Base-by-base conservation (phyloP, 2,888 invertebrate genomes). In the Zygaena filipendulae region DNA sequence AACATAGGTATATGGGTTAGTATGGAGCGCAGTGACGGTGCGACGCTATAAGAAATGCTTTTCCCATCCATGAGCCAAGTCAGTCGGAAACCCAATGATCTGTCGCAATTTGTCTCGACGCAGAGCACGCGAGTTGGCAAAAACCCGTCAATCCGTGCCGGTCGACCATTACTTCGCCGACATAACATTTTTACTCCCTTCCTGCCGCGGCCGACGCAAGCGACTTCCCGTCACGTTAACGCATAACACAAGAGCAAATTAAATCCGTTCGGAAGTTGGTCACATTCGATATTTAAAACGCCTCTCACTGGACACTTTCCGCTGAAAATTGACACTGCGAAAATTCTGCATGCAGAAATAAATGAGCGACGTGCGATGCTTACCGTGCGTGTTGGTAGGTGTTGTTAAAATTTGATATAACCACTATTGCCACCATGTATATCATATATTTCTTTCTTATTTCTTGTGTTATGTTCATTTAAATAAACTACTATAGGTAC, bases 161-260 rank as follows among this genome's bases (percentile, higher is more conserved):
- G 16, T 6, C 5, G 5, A 7, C 7, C 16, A 16, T 16, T 16
- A 16, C 16, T 16, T 16, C 16, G 7, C 16, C 16, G 16, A 16
- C 16, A 16, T 7, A 16, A 16, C 16, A 7, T 7, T 16, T 7
- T 16, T 16, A 16, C 5, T 21, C 21, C 9, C 9, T 21, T 9
- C 21, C 11, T 4, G 21, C 4, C 21, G 8, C 18, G 5, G 18
- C 8, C 6, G 18, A 26, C 20, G 26, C 19, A 26, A 16, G 16
- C 7, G 16, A 16, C 16, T 41, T 43, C 44, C 43, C 41, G 41
- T 43, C 43, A 37, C 34, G 32, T 32, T 39, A 39, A 42, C 37
- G 33, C 33, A 38, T 30, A 33, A 25, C 32, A 33, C 34, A 41
- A 39, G 37, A 38, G 39, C 38, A 31, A 39, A 23, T 13, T 23